phyloP scores from a whole-genome alignment of 2,113 vertebrate genomes.

The Raphicerus campestris region DNA sequence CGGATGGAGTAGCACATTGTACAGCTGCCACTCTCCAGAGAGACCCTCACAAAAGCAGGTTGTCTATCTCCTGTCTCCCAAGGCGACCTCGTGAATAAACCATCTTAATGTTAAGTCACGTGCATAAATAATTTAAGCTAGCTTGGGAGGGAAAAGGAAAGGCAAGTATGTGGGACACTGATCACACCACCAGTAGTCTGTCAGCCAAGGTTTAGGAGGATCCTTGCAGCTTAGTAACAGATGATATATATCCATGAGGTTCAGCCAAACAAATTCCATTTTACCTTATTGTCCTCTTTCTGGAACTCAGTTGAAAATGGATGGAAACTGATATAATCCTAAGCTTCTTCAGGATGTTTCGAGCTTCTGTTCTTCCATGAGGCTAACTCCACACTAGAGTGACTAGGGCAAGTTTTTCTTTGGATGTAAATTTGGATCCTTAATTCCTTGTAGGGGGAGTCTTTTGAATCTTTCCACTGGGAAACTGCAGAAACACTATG shows the following conservation, averaged over 20 bases:
- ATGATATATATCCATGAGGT: neutral
- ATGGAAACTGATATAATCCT: neutral
- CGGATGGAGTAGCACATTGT: conserved; percentile 4
- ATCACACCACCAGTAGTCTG: neutral
- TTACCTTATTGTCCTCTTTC: neutral
- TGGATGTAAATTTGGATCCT: no score
- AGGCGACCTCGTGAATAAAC: conserved; percentile 61
- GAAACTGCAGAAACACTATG: neutral
- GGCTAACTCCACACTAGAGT: neutral
- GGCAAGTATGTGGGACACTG: neutral
- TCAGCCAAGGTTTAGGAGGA: neutral
- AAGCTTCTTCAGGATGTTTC: neutral
- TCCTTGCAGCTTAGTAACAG: conserved; percentile 11
- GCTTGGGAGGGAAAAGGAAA: conserved; percentile 3
- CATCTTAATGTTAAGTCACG: conserved; percentile 32
- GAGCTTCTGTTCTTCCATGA: neutral
- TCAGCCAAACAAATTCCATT: neutral
- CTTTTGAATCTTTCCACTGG: neutral
- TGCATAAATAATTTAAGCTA: conserved; percentile 48
- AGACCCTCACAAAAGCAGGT: conserved; percentile 45
- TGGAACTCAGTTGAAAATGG: neutral
- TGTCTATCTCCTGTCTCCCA: conserved; percentile 57
- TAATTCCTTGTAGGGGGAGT: neutral
- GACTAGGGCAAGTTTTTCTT: neutral
- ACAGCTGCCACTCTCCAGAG: conserved; percentile 32